These are phyloP conservation scores for Dunckerocampus dactyliophorus DNA, from an alignment of 2,113 vertebrate genomes.

Conservation along the genomic window DNA sequence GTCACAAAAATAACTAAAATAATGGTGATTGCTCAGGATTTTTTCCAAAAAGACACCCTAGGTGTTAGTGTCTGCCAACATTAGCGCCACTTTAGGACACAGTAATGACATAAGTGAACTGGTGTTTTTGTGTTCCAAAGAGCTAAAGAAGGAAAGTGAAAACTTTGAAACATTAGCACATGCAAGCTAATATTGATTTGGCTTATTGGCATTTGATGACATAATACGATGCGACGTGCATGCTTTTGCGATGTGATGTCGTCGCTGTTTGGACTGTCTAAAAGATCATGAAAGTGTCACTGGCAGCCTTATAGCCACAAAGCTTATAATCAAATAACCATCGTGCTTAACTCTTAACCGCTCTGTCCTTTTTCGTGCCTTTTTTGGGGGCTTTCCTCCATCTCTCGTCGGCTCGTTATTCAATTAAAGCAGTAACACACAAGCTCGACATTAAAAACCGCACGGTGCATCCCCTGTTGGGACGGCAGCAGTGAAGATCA, in stretches of 20 bases:
- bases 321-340: conserved; percentile 39
- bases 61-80: background rate
- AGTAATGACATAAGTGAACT: background rate
- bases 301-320: conserved; percentile 35
- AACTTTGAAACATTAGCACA: conserved; percentile 22
- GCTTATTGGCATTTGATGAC: conserved; percentile 30
- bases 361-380: conserved; percentile 20
- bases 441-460: conserved; percentile 46
- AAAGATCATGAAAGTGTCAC: conserved; percentile 30
- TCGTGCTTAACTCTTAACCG: conserved; percentile 28
- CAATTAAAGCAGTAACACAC: conserved; percentile 65
- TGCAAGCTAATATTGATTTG: conserved; percentile 27
- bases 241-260: conserved; percentile 8
- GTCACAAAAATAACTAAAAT: conserved; percentile 15
- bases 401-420: conserved; percentile 65
- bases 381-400: conserved; percentile 47
- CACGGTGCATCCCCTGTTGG: conserved; percentile 37
- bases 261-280: conserved; percentile 6
- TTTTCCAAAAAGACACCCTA: background rate
- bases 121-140: background rate
- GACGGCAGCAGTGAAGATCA: conserved; percentile 38
- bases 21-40: conserved; percentile 7
- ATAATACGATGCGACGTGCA: conserved; percentile 17
- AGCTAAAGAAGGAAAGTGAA: conserved; percentile 43
- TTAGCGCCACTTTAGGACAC: background rate